These are phyloP conservation scores for Cyprinodon tularosa DNA, from an alignment of 2,113 vertebrate genomes.

Conservation along the genomic window DNA sequence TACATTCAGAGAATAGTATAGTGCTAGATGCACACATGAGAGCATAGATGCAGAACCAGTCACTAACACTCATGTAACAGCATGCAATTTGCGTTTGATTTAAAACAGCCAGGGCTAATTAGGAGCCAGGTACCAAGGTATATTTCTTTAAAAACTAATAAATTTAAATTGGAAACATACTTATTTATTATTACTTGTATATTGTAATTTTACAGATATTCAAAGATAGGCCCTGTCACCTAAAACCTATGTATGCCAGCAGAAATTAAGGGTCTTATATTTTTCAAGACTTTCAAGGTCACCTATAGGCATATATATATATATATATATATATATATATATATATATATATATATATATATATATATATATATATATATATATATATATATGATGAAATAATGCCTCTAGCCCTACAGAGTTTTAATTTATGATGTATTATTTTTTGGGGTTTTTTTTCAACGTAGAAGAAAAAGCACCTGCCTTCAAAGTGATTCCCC, in stretches of 20 bases:
- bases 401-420: too few species aligned
- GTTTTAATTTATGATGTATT: too few species aligned
- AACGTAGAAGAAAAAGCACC: too few species aligned
- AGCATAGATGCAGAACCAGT: neutral
- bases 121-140: conserved; percentile 1
- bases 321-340: too few species aligned
- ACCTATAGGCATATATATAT: too few species aligned
- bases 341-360: too few species aligned
- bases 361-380: too few species aligned
- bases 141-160: neutral
- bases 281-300: too few species aligned
- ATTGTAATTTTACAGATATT: neutral
- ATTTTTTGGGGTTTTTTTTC: too few species aligned
- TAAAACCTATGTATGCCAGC: neutral
- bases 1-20: neutral
- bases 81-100: conserved; percentile 37
- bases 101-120: conserved; percentile 27
- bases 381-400: too few species aligned
- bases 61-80: conserved; percentile 6
- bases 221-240: neutral
- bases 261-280: neutral
- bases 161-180: conserved; percentile 4
- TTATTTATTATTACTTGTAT: neutral
- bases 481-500: too few species aligned
- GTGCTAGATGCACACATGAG: neutral